phyloP scores from a whole-genome alignment of 2,797 vertebrate species.

The Notolepis coatsorum region DNA sequence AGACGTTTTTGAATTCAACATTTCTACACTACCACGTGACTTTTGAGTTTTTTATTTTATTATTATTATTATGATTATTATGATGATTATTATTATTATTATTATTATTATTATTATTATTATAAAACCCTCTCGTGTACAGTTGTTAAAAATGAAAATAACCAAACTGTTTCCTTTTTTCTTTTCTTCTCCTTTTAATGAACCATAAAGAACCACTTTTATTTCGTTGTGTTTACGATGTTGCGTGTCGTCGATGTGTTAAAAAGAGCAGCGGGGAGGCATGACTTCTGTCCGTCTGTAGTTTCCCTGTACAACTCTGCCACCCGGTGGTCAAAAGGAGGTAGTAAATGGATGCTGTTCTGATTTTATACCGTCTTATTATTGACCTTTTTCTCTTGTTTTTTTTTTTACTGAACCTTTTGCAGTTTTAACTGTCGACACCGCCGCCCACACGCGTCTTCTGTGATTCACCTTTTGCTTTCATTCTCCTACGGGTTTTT shows the following conservation, averaged over 20 bases:
- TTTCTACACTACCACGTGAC: constrained; percentile 53
- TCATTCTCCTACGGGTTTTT: constrained; percentile 38
- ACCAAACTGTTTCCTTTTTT: constrained; percentile 26
- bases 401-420: constrained; percentile 45
- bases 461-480: constrained; percentile 14
- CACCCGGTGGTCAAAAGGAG: constrained; percentile 69
- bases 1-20: constrained; percentile 45
- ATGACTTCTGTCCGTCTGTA: constrained; percentile 59
- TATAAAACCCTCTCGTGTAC: constrained; percentile 63
- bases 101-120: constrained; percentile 4
- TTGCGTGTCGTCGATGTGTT: constrained; percentile 48
- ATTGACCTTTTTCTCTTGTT: too few species aligned
- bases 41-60: constrained; percentile 45
- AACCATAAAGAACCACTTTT: constrained; percentile 44
- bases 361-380: constrained; percentile 44
- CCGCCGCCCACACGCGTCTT: too few species aligned
- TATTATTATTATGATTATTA: constrained; percentile 16
- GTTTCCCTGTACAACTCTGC: constrained; percentile 59
- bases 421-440: constrained; percentile 57
- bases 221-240: constrained; percentile 41
- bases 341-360: constrained; percentile 64
- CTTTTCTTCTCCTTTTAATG: constrained; percentile 24
- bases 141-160: constrained; percentile 62
- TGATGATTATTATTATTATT: constrained; percentile 16
- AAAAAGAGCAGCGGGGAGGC: constrained; percentile 44